Percentiles rank a stretch among this genome's conserved stretches.
These are phyloP conservation scores for Folsomia candida DNA, from an alignment of 2,888 invertebrate species.

Conservation along the genomic window DNA sequence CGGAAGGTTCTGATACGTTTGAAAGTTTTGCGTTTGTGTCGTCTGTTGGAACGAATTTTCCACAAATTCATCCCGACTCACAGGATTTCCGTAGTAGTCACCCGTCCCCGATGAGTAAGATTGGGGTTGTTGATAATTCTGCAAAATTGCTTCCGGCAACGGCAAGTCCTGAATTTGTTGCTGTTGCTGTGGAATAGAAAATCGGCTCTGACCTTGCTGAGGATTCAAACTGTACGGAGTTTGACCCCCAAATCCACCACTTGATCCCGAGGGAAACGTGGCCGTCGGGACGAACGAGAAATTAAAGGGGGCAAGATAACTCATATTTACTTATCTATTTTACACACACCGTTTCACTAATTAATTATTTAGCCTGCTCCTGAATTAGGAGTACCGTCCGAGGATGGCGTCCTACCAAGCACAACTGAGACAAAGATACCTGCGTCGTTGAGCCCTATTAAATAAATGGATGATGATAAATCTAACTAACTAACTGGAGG, in stretches of 20 bases:
- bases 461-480: too few species aligned
- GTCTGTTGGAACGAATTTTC: background rate
- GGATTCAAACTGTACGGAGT: background rate
- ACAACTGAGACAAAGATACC: too few species aligned
- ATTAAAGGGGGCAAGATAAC: conserved; percentile 49
- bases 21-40: conserved; percentile 24
- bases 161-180: conserved; percentile 14
- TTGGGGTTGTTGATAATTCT: conserved; percentile 39
- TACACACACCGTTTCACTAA: too few species aligned
- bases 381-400: too few species aligned
- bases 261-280: conserved; percentile 17
- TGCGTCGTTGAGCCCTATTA: too few species aligned
- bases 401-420: too few species aligned
- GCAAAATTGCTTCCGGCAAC: conserved; percentile 42
- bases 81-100: conserved; percentile 46
- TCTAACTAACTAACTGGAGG: too few species aligned
- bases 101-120: conserved; percentile 13
- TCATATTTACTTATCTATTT: conserved; percentile 39
- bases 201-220: too few species aligned
- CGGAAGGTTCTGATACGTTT: conserved; percentile 26
- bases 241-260: background rate
- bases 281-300: conserved; percentile 43
- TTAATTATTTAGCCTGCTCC: too few species aligned
- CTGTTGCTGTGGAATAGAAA: background rate
- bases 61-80: background rate